Evolutionary conservation across 2,113 vertebrate species (phyloP).

Genomic region (Seriola aureovittata): DNA sequence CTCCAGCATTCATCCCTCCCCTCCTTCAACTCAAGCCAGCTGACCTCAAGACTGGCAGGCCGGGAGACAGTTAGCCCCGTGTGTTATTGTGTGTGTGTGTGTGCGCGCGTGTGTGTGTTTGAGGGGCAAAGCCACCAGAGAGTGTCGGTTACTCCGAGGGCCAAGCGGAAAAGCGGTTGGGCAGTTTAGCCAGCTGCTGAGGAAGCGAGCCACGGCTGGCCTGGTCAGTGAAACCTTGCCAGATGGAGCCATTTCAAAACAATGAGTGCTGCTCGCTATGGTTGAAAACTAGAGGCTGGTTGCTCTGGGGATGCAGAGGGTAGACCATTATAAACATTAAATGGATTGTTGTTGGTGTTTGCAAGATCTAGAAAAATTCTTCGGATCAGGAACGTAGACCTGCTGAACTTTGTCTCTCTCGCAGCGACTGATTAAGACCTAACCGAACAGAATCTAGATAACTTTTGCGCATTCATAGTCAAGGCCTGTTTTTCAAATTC

Average conservation of each 20-base stretch:
- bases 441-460: not conserved
- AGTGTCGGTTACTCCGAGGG: slow-evolving; percentile 78
- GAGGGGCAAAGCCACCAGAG: slow-evolving; percentile 64
- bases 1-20: slow-evolving; percentile 32
- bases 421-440: not conserved
- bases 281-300: slow-evolving; percentile 50
- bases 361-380: not conserved
- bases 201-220: slow-evolving; percentile 61
- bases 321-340: slow-evolving; percentile 26
- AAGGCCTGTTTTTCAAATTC: slow-evolving; percentile 1
- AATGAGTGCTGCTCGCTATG: slow-evolving; percentile 69
- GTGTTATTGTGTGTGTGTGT: slow-evolving; percentile 51
- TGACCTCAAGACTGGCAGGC: slow-evolving; percentile 75
- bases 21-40: slow-evolving; percentile 63
- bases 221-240: slow-evolving; percentile 83
- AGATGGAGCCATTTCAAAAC: slow-evolving; percentile 83
- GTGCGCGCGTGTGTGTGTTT: slow-evolving; percentile 42
- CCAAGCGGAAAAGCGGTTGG: slow-evolving; percentile 81
- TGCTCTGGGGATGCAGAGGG: slow-evolving; percentile 14
- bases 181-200: slow-evolving; percentile 85
- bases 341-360: not conserved
- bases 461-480: not conserved
- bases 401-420: not conserved
- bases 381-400: no score
- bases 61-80: slow-evolving; percentile 71